Percentiles rank a stretch among this genome's conserved stretches.
Conservation (phyloP, 2,797 vertebrate genomes). For the Oryzias sinensis region DNA sequence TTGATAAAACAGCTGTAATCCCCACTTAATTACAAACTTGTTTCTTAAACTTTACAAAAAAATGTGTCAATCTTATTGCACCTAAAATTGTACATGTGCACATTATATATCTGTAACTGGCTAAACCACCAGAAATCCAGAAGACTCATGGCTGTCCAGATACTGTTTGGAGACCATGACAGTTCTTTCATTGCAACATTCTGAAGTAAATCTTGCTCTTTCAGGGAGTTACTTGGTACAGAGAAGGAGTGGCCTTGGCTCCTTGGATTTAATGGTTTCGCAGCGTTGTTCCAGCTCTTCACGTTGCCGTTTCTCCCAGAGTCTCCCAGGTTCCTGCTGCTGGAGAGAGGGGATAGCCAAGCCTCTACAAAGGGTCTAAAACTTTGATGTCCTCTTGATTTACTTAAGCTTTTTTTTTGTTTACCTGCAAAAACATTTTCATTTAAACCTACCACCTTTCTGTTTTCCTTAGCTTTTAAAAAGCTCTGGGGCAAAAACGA, state of each 20-base stretch:
- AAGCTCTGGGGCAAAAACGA: constrained; percentile 78
- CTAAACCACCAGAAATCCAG: background rate
- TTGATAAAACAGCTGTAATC: too few relatives aligned
- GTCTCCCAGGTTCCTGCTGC: constrained; percentile 76
- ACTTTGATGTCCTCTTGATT: background rate
- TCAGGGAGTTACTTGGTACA: constrained; percentile 78
- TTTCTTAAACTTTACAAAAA: background rate
- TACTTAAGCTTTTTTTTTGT: background rate
- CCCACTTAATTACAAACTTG: too few relatives aligned
- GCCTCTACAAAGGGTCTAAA: constrained; percentile 71
- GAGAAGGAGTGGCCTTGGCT: constrained; percentile 74
- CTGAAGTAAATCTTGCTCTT: constrained; percentile 17
- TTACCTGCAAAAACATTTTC: background rate
- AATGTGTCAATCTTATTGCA: too few relatives aligned
- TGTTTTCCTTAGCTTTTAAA: constrained; percentile 65
- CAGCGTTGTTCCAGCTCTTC: constrained; percentile 72
- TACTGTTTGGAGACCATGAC: background rate
- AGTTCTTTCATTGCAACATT: background rate
- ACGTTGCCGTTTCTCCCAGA: constrained; percentile 78
- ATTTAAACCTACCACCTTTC: constrained; percentile 3
- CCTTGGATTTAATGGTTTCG: constrained; percentile 66
- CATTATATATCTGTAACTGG: too few relatives aligned
- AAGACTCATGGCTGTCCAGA: background rate
- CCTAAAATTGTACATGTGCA: too few relatives aligned
- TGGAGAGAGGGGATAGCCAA: constrained; percentile 67